Evolutionary conservation across 92 coral and sea anemone genomes (phyloP), one percentile per base, ranked within the genome.

Genomic region (Parazoanthus swiftii): DNA sequence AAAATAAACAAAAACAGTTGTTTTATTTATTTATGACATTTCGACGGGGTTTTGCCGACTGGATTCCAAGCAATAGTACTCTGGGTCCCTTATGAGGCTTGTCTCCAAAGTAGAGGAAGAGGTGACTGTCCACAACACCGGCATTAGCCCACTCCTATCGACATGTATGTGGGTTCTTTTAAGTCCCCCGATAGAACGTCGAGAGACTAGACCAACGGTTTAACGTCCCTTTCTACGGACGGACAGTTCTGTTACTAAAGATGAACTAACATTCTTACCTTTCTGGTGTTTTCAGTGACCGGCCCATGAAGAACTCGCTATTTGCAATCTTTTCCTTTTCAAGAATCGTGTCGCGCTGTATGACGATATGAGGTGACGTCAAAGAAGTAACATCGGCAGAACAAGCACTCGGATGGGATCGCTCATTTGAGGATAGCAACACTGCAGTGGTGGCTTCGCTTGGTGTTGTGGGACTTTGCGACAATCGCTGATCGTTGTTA

Each of bases 291-390:
- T 95, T 95, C 9, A 92, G 85, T 37, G 98, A 92, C 15, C 98
- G 89, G 39, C 98, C 98, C 96, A 93, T 91, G 79, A 95, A 95
- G 79, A 95, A 95, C 25, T 95, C 98, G 21, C 73, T 66, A 36
- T 95, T 95, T 25, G 80, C 84, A 50, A 51, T 76, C 75, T 89
- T 93, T 77, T 95, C 98, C 9, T 77, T 80, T 8, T 93, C 94
- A 43, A 88, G 98, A 29, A 95, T 85, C 58, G 79, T 36, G 48
- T 90, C 91, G 23, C 91, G 91, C 74, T 81, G 86, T 54, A 95
- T 90, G n/a, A 80, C 50, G 33, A 91, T 85, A 8, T 50, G 66
- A 8, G 51, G 36, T 39, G 70, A 35, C n/a, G 68, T 25, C 26
- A 18, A 54, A 76, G 43, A 8, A 38, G 26, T 71, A 25, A 44